Percentiles rank a stretch among this genome's conserved stretches.
Evolutionary conservation across 2,888 invertebrate genomes (phyloP).

Genomic region (Brenthis ino): DNA sequence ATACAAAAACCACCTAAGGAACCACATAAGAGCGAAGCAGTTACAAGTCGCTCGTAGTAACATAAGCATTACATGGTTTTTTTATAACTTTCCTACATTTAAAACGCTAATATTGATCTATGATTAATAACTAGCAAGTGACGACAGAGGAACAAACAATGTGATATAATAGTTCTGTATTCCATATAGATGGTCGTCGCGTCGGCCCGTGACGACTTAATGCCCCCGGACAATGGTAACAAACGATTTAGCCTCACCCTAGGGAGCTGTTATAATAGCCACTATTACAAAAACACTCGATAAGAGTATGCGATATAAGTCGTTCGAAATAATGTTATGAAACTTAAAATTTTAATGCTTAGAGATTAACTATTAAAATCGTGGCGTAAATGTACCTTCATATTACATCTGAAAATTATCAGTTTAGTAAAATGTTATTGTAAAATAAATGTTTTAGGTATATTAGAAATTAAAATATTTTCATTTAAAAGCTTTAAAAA

Average conservation of each 20-base stretch:
- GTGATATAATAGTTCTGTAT: slow-evolving; percentile 17
- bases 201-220: slow-evolving; percentile 58
- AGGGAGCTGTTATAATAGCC: slow-evolving; percentile 55
- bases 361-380: too few relatives aligned
- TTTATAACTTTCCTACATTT: neutral
- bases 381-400: too few relatives aligned
- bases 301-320: slow-evolving; percentile 16
- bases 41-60: too few relatives aligned
- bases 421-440: too few relatives aligned
- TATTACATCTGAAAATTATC: too few relatives aligned
- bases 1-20: too few relatives aligned
- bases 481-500: too few relatives aligned
- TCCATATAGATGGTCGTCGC: slow-evolving; percentile 42
- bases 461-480: too few relatives aligned
- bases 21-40: too few relatives aligned
- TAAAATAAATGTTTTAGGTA: too few relatives aligned
- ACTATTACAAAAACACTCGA: slow-evolving; percentile 51
- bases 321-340: too few relatives aligned
- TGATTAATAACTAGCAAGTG: slow-evolving; percentile 27
- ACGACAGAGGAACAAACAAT: slow-evolving; percentile 26
- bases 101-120: neutral
- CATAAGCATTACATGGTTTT: neutral
- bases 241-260: slow-evolving; percentile 65
- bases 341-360: too few relatives aligned
- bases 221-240: slow-evolving; percentile 62